phyloP scores from a whole-genome alignment of 1,140 invertebrate genomes.

The Bombus breviceps region DNA sequence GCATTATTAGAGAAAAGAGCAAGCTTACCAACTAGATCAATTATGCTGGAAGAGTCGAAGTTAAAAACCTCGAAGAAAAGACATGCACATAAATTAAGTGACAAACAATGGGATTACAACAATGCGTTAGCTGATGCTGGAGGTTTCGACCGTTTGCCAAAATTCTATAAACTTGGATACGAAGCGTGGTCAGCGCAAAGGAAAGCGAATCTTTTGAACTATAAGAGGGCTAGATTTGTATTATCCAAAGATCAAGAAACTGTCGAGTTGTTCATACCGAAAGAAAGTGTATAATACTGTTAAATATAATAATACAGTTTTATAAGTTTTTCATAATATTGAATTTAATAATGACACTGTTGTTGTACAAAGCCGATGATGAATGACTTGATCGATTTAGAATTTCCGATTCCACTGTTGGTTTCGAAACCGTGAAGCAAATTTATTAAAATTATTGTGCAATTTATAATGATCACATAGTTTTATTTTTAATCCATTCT shows the following conservation, averaged over 20 bases:
- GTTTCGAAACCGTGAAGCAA: neutral
- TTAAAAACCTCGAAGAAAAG: conserved; percentile 63
- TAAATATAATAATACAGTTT: neutral
- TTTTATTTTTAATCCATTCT: conserved; percentile 75
- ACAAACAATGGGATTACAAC: conserved; percentile 73
- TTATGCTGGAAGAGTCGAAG: conserved; percentile 72
- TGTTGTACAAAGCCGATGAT: neutral
- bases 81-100: conserved; percentile 73
- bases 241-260: conserved; percentile 58
- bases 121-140: conserved; percentile 71
- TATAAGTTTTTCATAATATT: neutral
- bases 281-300: neutral
- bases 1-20: conserved; percentile 81
- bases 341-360: neutral
- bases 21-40: conserved; percentile 79
- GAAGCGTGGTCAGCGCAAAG: conserved; percentile 54
- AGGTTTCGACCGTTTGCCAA: conserved; percentile 67
- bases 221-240: conserved; percentile 71
- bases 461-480: neutral
- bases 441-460: neutral
- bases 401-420: neutral
- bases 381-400: neutral
- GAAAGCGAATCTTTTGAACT: conserved; percentile 64
- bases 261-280: conserved; percentile 38
- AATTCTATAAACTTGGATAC: conserved; percentile 72